Base-by-base conservation (phyloP, 2,797 vertebrate genomes). In the Ispidina picta region DNA sequence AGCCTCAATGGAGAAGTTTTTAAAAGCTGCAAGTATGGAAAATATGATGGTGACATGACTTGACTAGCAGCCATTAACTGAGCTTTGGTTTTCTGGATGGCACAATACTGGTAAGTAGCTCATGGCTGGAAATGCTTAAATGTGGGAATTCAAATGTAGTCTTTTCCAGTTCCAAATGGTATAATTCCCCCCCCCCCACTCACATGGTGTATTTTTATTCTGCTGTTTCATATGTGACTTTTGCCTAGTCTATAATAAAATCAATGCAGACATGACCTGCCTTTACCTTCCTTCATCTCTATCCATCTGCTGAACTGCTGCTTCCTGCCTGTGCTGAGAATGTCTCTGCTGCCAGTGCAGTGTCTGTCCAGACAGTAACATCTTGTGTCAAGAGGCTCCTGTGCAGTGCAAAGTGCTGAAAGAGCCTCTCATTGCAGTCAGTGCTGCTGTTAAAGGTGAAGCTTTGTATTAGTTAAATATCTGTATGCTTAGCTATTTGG, bases 1-100 rank as follows among this genome's bases (percentile, higher is more conserved):
- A 18, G 72, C 74, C 75, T 68, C 65, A 64, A 0, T 52, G 51
- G 74, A 62, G 71, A 55, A 62, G 69, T 26, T 74, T 74, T 73
- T 22, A 58, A 68, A 76, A 86, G 52, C 56, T 86, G 59, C 23
- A 69, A 91, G 26, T 64, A 31, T 65, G 87, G 77, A 92, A 94
- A 91, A 94, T 68, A 15, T 77, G 81, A 44, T 84, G 68, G 80
- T 82, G 89, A 9, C 52, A 22, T 72, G 31, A 54, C 9, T 90
- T 33, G 83, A 71, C 44, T 75, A 83, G 65, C 73, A 85, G 44
- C 65, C 3, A 0, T 43, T 62, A 21, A 44, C 77, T 72, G 43
- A 82, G 80, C 71, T 4, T 39, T 75, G 87, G 22, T 31, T 1
- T 43, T 77, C 49, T 28, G 83, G 73, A 19, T 48, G 77, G 58